Evolutionary conservation across 2,888 invertebrate species (phyloP), one percentile per base, ranked within the genome.

Genomic region (Nephrotoma appendiculata): DNA sequence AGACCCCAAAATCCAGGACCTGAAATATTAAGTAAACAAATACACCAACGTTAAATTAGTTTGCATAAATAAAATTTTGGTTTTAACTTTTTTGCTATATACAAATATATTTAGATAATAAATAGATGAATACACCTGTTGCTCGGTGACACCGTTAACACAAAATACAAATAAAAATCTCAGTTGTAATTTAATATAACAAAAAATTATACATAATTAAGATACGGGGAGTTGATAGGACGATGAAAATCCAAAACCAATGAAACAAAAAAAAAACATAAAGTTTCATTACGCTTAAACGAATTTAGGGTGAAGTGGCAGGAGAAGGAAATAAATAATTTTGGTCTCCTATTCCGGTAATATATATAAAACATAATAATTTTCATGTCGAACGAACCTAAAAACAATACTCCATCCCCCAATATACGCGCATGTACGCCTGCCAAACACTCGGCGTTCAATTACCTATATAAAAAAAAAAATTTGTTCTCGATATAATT

Each of bases 1-100:
- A 98, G 94, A 87, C 99, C 99, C 99, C 99, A 99, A 93, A 98
- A 99, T 87, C 97, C 96, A 86, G 99, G 98, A 92, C 99, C 99
- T 98, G 93, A 2, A 85, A 85, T 19, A 19, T 84, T n/a, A 12
- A 83, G 2, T n/a, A 48, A 5, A 83, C 11, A 9, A 83, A 12
- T 15, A 71, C 12, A 9, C n/a, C n/a, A 84, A 84, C n/a, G n/a
- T 83, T 15, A 42, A 84, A 84, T 84, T 84, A 84, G 71, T 71
- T 52, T 52, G 31, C 31, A 31, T 52, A 52, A 52, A 52, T 15
- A 52, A 15, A 52, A 52, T 7, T 52, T 6, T 52, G 52, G 31
- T 2, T 31, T 31, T 31, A 31, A 31, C 31, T 31, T 31, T 31
- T 15, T 52, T 52, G 4, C 5, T 52, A 71, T 5, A 71, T 31